These are phyloP conservation scores for Aleiodes testaceus DNA, from an alignment of 2,888 invertebrate genomes.

Conservation along the genomic window DNA sequence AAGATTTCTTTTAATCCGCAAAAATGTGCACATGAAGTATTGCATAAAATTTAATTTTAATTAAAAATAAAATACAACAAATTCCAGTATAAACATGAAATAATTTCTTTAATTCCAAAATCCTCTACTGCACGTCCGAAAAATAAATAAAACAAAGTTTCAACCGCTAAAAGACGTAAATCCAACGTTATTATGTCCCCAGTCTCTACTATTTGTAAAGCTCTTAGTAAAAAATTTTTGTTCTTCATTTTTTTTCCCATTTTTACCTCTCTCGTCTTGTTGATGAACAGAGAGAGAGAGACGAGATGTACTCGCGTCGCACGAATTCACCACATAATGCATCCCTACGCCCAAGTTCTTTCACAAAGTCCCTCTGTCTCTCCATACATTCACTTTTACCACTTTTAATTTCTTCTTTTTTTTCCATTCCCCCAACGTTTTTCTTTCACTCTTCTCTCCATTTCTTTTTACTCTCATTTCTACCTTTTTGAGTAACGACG, in stretches of 20 bases:
- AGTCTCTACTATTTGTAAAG: conserved; percentile 34
- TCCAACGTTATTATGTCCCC: conserved; percentile 16
- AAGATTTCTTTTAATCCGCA: no score
- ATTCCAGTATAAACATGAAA: no score
- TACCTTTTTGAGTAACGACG: conserved; percentile 27
- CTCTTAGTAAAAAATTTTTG: conserved; percentile 21
- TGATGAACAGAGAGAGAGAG: conserved; percentile 9
- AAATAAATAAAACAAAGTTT: conserved; percentile 7
- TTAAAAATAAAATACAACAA: conserved; percentile 8
- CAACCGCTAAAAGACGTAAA: conserved; percentile 13
- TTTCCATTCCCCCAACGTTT: conserved; percentile 38
- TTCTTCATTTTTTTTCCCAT: neutral
- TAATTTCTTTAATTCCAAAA: no score
- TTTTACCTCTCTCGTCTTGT: conserved; percentile 30
- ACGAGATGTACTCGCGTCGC: conserved; percentile 7
- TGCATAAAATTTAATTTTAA: no score
- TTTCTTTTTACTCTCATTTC: conserved; percentile 22
- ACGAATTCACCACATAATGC: conserved; percentile 17
- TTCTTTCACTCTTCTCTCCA: conserved; percentile 14
- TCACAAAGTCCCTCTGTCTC: conserved; percentile 22
- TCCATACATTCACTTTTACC: neutral
- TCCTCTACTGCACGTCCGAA: neutral
- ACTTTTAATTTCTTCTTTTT: conserved; percentile 19
- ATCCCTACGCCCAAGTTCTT: conserved; percentile 6
- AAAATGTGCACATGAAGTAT: no score